A percentile compares a stretch with the other conserved stretches of the same genome.
Conservation (phyloP, 2,888 invertebrate species). For the Anoplius nigerrimus region DNA sequence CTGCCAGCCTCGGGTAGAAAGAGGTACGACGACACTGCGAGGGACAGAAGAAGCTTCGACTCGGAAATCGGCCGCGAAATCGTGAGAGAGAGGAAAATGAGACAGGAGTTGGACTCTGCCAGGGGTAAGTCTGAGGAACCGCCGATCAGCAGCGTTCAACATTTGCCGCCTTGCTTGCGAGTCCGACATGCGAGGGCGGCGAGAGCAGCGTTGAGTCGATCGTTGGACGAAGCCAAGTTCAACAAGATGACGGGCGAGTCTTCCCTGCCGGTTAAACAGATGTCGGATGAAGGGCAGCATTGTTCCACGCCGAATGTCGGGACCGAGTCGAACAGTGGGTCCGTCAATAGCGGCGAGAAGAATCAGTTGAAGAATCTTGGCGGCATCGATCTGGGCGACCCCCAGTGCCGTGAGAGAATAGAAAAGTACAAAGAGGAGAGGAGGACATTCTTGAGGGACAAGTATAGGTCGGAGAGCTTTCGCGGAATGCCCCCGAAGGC, state of each 20-base stretch:
- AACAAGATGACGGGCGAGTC: constrained; percentile 70
- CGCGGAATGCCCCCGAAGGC: constrained; percentile 75
- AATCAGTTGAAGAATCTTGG: constrained; percentile 64
- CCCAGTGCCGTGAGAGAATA: constrained; percentile 83
- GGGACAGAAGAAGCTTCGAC: constrained; percentile 74
- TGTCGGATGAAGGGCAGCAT: constrained; percentile 65
- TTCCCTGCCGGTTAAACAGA: constrained; percentile 71
- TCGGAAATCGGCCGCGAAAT: constrained; percentile 76
- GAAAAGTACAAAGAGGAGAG: constrained; percentile 94
- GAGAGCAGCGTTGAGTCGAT: constrained; percentile 69
- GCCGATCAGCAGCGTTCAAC: constrained; percentile 50
- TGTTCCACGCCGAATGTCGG: constrained; percentile 72
- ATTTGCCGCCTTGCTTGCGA: constrained; percentile 79
- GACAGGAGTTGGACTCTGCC: constrained; percentile 71
- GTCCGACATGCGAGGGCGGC: constrained; percentile 75
- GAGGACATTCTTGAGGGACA: constrained; percentile 89
- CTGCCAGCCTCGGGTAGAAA: constrained; percentile 51
- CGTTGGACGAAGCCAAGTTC: constrained; percentile 71
- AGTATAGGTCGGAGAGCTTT: constrained; percentile 89
- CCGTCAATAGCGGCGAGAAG: constrained; percentile 57
- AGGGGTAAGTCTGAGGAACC: constrained; percentile 68
- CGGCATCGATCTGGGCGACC: constrained; percentile 71
- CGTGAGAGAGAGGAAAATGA: constrained; percentile 74
- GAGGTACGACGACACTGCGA: constrained; percentile 63
- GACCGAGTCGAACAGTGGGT: constrained; percentile 47